A percentile compares a stretch with the other conserved stretches of the same genome.
Conservation (phyloP, 2,797 vertebrate genomes). For the Anguilla marmorata region DNA sequence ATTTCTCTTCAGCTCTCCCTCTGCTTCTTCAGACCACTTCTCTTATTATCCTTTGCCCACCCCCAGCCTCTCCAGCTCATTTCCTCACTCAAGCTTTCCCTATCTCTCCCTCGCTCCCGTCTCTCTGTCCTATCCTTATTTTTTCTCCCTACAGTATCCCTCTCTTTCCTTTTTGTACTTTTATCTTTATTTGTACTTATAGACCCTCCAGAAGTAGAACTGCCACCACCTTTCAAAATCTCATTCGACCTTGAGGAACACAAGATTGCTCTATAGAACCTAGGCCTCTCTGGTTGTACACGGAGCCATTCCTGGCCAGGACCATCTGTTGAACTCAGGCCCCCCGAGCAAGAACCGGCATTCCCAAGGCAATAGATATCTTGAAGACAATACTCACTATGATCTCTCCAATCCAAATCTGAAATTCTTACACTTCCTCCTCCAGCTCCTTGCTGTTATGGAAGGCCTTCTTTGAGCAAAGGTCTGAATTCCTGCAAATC, state of each 20-base stretch:
- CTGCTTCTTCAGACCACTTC: constrained; percentile 22
- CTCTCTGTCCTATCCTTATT: neutral
- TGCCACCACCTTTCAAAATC: neutral
- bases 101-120: neutral
- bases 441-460: neutral
- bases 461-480: neutral
- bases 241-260: neutral
- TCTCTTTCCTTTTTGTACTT: neutral
- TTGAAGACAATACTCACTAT: neutral
- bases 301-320: neutral
- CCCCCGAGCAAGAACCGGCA: neutral
- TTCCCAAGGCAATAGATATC: neutral
- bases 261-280: neutral
- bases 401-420: neutral
- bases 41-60: neutral
- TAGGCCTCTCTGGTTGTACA: neutral
- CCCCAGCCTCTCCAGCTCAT: neutral
- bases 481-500: neutral
- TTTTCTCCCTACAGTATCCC: neutral
- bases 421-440: neutral
- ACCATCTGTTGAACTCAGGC: neutral
- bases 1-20: neutral
- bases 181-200: neutral
- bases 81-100: neutral
- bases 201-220: too few species aligned